Percentiles rank a stretch among this genome's conserved stretches.
These are phyloP conservation scores for Papilio dardanus DNA, from an alignment of 1,140 invertebrate species.

Conservation along the genomic window DNA sequence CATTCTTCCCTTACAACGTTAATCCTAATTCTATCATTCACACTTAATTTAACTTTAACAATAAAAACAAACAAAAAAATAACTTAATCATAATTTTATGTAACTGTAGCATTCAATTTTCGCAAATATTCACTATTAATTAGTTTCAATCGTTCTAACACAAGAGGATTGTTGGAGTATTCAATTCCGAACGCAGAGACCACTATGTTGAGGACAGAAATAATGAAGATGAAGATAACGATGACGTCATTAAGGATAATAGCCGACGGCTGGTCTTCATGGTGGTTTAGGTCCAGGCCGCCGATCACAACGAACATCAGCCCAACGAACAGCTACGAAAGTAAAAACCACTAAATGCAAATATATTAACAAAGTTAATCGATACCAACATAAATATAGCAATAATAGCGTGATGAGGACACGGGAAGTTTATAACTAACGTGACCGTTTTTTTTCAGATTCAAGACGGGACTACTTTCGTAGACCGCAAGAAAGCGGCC, in stretches of 20 bases:
- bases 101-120: slow-evolving; percentile 58
- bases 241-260: slow-evolving; percentile 91
- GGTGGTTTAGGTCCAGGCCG: slow-evolving; percentile 90
- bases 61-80: slow-evolving; percentile 13
- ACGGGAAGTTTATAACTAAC: no score
- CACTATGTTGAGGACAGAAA: slow-evolving; percentile 90
- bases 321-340: slow-evolving; percentile 88
- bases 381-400: not conserved
- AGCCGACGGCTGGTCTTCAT: slow-evolving; percentile 87
- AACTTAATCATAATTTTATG: slow-evolving; percentile 27
- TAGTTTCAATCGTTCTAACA: slow-evolving; percentile 70
- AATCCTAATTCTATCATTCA: no score
- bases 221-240: slow-evolving; percentile 89
- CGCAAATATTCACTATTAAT: slow-evolving; percentile 71
- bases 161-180: slow-evolving; percentile 85
- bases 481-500: no score
- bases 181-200: slow-evolving; percentile 92
- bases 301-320: slow-evolving; percentile 91
- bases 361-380: not conserved
- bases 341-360: slow-evolving; percentile 37
- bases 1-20: no score
- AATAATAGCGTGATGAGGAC: no score
- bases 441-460: no score
- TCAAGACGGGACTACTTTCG: no score
- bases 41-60: not conserved